Base-by-base conservation (phyloP, 2,113 vertebrate species). In the Orthochromis indermauri region DNA sequence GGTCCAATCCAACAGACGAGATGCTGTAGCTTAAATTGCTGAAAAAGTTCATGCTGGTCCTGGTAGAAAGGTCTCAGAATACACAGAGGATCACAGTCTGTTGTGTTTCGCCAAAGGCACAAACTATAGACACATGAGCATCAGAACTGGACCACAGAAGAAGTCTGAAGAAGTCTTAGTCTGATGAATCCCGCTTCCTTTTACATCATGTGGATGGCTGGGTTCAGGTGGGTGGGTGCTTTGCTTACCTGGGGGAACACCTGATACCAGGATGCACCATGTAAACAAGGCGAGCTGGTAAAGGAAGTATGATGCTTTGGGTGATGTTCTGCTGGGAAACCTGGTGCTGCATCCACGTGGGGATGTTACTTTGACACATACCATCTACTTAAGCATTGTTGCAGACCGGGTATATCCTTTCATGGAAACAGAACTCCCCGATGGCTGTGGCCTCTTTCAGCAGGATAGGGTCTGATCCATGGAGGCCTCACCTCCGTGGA, bases 211-310 rank as follows among this genome's bases (percentile, higher is more conserved):
- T 61, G 59, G 5, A 33, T 61, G 59, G 28, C 10, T 0, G 28
- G 4, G 28, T 19, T 11, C 0, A 6, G 6, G 59, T 63, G 57
- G 28, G 28, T 61, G 31, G 10, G 10, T 63, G 0, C 10, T 0
- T 19, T 63, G 59, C 59, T 63, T 63, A 12, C 17, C 16, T 61
- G 9, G 28, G 16, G 57, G 57, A 61, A 61, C 57, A 61, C 26
- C 14, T 17, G 28, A 63, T 63, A 63, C 2, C 59, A n/a, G 59
- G 17, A 19, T 63, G 10, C 10, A 35, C 59, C 31, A 33, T 63
- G 31, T 66, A 66, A 35, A 66, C 0, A 66, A 33, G 57, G 0
- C 1, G 8, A 61, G 16, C 28, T 2, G 28, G 57, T 61, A 61
- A 61, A 61, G 28, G 9, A 17, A 66, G 61, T 35, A 10, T 66